phyloP scores from a whole-genome alignment of 1,140 invertebrate species.

The Pseudomyrmex dendroicus region DNA sequence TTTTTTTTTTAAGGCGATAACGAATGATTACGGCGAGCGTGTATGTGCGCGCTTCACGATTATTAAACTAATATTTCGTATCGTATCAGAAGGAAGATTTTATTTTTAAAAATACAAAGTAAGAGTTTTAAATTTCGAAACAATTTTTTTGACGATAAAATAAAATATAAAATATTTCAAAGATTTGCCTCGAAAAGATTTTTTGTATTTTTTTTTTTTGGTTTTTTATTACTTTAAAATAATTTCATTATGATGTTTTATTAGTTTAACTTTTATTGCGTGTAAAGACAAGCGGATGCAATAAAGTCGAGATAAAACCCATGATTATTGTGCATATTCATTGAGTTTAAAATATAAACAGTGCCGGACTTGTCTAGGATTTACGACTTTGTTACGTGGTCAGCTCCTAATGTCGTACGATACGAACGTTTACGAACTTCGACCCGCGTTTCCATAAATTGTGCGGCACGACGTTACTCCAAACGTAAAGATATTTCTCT shows the following conservation, averaged over 20 bases:
- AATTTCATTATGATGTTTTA: neutral
- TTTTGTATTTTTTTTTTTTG: neutral
- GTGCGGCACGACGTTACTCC: slow-evolving; percentile 29
- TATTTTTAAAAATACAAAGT: too few relatives aligned
- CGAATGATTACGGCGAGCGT: slow-evolving; percentile 29
- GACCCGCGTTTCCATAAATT: slow-evolving; percentile 49
- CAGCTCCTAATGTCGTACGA: slow-evolving; percentile 32
- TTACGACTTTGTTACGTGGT: slow-evolving; percentile 46
- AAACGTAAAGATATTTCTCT: slow-evolving; percentile 30
- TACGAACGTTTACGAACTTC: slow-evolving; percentile 40
- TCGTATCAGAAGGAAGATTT: too few relatives aligned
- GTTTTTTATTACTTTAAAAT: neutral
- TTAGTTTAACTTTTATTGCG: too few relatives aligned
- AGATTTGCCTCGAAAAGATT: neutral
- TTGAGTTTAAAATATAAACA: neutral
- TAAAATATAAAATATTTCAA: too few relatives aligned
- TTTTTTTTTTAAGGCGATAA: slow-evolving; percentile 42
- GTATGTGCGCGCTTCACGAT: slow-evolving; percentile 1
- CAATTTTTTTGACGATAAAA: too few relatives aligned
- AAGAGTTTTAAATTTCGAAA: too few relatives aligned
- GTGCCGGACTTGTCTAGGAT: neutral
- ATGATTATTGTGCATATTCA: neutral
- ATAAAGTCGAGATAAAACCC: too few relatives aligned
- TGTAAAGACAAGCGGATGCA: too few relatives aligned
- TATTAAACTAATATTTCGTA: slow-evolving; percentile 21